Base-by-base conservation (phyloP, 2,888 invertebrate genomes). In the Eupithecia tripunctaria region DNA sequence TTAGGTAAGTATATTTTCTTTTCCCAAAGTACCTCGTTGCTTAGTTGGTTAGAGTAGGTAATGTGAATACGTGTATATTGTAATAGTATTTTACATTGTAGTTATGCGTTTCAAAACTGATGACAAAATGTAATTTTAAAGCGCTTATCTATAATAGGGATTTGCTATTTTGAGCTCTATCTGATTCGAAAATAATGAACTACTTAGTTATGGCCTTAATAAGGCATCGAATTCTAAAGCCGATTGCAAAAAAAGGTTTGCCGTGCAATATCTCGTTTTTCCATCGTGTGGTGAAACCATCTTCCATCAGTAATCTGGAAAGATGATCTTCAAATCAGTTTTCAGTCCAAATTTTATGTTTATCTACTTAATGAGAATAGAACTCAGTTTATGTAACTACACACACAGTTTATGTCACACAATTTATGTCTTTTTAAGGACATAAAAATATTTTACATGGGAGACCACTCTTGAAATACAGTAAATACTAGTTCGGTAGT, bases 91-190 rank as follows among this genome's bases (percentile, higher is more conserved):
- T n/a, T 43, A 43, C 43, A 2, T 69, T 72, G 25, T 32, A 21
- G 21, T 14, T 64, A 7, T 38, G 38, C 14, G 51, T 77, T 77
- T 69, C 77, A 75, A 75, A 76, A 75, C 71, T 62, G 65, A 75
- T 72, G 69, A 77, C 76, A 77, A 71, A 67, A 51, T 68, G 71
- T 56, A 74, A 71, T 71, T 69, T 74, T 69, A 77, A 75, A 70
- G 72, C 72, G 69, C 72, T 74, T 72, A 64, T 41, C 27, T 47
- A 25, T 68, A 68, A 38, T 69, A n/a, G 36, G 38, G 64, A 67
- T 70, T 64, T 63, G 67, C 67, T 67, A 67, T 71, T 72, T 72
- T 47, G 38, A 64, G 18, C 69, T 21, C 25, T 56, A 69, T 69
- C 43, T 74, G 71, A 74, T 74, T 72, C 62, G 56, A 66, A 67